Conservation (phyloP, 2,888 invertebrate species). For the Andrena praecox region DNA sequence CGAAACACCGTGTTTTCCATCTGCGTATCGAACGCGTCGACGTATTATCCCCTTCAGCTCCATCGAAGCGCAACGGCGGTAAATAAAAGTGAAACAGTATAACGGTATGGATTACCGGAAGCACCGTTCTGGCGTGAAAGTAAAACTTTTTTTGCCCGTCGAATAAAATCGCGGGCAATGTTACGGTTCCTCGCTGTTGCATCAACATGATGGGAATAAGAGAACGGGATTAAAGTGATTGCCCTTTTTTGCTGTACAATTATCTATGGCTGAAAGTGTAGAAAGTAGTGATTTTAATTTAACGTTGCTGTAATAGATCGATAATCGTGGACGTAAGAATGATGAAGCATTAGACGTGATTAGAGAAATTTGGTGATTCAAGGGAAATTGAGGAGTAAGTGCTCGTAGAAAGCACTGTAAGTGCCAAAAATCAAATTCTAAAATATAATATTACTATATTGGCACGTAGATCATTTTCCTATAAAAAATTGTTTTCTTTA, state of each 20-base stretch:
- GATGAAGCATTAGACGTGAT: conserved; percentile 6
- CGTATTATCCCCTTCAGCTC: not conserved
- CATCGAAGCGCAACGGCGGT: not conserved
- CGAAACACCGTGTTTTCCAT: not conserved
- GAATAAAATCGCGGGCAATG: conserved; percentile 6
- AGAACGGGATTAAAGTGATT: conserved; percentile 19
- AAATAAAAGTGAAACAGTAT: conserved; percentile 12
- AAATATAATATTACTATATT: too few species aligned
- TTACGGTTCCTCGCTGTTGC: conserved; percentile 32
- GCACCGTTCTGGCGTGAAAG: conserved; percentile 10
- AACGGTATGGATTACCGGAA: not conserved
- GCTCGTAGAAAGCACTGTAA: too few species aligned
- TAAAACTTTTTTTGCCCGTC: conserved; percentile 2
- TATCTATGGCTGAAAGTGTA: conserved; percentile 11
- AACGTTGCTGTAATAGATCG: not conserved
- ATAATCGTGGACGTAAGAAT: not conserved
- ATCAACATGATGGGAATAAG: conserved; percentile 12
- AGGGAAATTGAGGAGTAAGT: not conserved
- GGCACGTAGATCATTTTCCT: too few species aligned
- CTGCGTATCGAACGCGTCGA: not conserved
- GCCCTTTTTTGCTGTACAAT: conserved; percentile 5
- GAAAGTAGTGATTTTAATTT: conserved; percentile 28
- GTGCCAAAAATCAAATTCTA: too few species aligned
- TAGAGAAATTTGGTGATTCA: not conserved
- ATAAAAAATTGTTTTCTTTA: too few species aligned